Conservation (phyloP, 2,113 vertebrate genomes). For the Microcebus murinus region DNA sequence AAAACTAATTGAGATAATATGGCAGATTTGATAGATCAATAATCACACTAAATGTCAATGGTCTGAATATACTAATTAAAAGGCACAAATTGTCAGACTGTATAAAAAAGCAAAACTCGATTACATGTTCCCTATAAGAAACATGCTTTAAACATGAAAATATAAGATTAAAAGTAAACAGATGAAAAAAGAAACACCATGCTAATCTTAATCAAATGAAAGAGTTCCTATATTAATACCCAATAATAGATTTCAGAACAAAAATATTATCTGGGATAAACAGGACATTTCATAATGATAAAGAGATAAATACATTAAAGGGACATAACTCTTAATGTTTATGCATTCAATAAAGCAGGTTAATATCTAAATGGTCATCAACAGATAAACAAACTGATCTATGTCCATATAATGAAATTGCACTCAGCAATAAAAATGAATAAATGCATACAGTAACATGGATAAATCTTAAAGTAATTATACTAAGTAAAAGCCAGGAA, state of each 20-base stretch:
- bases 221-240: background rate
- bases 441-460: background rate
- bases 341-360: background rate
- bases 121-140: background rate
- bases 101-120: background rate
- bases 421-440: background rate
- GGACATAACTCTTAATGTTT: background rate
- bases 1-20: background rate
- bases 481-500: background rate
- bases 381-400: background rate
- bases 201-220: background rate
- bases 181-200: background rate
- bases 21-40: background rate
- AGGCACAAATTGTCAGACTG: background rate
- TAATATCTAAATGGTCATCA: background rate
- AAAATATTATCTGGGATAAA: background rate
- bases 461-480: conserved; percentile 2
- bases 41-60: background rate
- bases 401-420: background rate
- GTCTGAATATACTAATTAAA: background rate
- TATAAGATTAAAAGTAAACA: background rate
- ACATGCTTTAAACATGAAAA: background rate
- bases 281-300: background rate
- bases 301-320: background rate
- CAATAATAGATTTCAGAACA: background rate